Evolutionary conservation across 2,113 vertebrate genomes (phyloP).

Genomic region (Cheirogaleus medius): DNA sequence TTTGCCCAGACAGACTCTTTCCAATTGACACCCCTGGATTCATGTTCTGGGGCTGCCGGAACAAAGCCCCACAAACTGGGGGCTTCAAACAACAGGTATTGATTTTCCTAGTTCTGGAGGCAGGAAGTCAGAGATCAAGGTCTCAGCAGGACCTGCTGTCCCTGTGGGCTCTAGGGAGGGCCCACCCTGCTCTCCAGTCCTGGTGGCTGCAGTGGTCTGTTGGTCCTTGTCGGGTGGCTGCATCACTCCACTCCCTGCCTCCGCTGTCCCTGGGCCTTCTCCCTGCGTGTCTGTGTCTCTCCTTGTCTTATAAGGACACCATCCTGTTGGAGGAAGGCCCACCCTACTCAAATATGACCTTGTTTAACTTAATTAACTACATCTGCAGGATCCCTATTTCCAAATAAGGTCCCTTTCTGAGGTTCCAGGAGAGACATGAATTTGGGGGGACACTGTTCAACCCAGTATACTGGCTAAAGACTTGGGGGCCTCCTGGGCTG

Average conservation of each 20-base stretch:
- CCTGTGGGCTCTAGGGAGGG: not conserved
- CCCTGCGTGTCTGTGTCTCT: not conserved
- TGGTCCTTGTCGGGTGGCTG: not conserved
- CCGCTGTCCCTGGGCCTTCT: not conserved
- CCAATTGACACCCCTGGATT: fast-evolving
- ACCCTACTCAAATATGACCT: not conserved
- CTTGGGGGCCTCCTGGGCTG: not conserved
- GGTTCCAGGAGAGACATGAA: not conserved
- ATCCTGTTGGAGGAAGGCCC: not conserved
- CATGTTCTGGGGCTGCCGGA: not conserved
- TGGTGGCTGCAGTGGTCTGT: no score
- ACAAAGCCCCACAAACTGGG: not conserved
- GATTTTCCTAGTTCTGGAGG: not conserved
- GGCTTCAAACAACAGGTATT: not conserved
- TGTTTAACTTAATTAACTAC: not conserved
- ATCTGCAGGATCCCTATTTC: not conserved
- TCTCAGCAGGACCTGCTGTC: not conserved
- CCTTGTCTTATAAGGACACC: not conserved
- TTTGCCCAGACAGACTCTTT: no score
- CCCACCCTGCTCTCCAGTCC: not conserved
- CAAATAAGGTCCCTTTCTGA: not conserved
- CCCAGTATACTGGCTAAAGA: fast-evolving
- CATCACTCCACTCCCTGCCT: not conserved
- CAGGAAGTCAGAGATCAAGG: not conserved
- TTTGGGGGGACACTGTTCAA: not conserved